Evolutionary conservation across 2,888 invertebrate species (phyloP).

Genomic region (Deilephila porcellus): DNA sequence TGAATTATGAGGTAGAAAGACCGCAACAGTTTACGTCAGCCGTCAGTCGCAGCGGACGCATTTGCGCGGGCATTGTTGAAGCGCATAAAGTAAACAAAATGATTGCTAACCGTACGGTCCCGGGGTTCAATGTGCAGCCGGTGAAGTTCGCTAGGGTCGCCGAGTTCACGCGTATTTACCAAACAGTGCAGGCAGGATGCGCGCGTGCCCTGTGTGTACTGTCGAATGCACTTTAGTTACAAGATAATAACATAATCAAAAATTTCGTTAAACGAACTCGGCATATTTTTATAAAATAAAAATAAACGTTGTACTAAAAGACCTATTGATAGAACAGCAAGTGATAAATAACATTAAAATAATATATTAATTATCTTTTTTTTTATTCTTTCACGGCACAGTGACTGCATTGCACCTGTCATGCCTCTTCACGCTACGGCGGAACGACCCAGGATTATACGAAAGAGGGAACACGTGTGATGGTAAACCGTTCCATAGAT

Average conservation of each 20-base stretch:
- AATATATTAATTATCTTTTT: too few species aligned
- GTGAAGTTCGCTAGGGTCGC: slow-evolving; percentile 57
- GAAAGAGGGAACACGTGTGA: too few species aligned
- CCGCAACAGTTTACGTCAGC: neutral
- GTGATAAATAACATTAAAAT: too few species aligned
- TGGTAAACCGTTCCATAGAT: too few species aligned
- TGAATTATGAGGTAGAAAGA: neutral
- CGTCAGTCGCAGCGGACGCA: neutral
- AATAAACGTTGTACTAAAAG: too few species aligned
- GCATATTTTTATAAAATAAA: too few species aligned
- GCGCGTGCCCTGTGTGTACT: slow-evolving; percentile 48
- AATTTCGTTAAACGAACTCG: too few species aligned
- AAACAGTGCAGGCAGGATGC: slow-evolving; percentile 66
- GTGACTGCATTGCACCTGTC: too few species aligned
- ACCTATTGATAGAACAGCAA: too few species aligned
- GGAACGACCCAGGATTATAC: too few species aligned
- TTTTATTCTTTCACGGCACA: too few species aligned
- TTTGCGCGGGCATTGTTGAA: slow-evolving; percentile 9
- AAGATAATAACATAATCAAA: neutral
- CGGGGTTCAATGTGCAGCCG: slow-evolving; percentile 33
- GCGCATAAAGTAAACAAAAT: slow-evolving; percentile 17
- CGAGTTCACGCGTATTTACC: slow-evolving; percentile 74
- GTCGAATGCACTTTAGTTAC: slow-evolving; percentile 35
- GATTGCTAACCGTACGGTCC: slow-evolving; percentile 22
- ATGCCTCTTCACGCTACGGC: too few species aligned